Evolutionary conservation across 2,113 vertebrate genomes (phyloP).

Genomic region (Xiphophorus hellerii): DNA sequence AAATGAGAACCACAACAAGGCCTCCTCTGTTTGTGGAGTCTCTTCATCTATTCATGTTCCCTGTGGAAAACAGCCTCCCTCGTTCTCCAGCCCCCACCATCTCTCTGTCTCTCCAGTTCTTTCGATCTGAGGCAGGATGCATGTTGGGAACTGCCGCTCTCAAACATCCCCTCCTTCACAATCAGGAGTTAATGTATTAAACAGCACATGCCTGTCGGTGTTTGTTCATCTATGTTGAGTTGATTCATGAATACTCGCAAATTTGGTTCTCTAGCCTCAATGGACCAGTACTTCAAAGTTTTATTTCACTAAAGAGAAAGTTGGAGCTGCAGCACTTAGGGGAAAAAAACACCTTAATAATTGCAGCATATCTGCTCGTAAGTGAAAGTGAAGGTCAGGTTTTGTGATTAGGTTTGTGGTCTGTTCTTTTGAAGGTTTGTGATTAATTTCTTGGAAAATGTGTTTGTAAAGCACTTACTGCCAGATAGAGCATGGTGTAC

Average conservation of each 20-base stretch:
- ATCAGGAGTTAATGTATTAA: constrained; percentile 59
- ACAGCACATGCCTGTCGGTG: constrained; percentile 26
- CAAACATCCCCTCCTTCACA: constrained; percentile 61
- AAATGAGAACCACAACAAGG: constrained; percentile 81
- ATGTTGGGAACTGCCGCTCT: constrained; percentile 70
- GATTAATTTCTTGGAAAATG: constrained; percentile 17
- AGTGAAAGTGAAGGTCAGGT: constrained; percentile 46
- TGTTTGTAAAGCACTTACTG: constrained; percentile 74
- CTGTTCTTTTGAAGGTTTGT: not conserved
- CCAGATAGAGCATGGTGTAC: constrained; percentile 85
- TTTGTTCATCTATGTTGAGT: constrained; percentile 56
- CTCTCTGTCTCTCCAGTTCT: constrained; percentile 52
- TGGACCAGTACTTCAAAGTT: not conserved
- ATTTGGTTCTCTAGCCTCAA: constrained; percentile 18
- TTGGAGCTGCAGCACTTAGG: constrained; percentile 28
- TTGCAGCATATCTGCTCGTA: constrained; percentile 28
- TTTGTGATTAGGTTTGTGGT: constrained; percentile 15
- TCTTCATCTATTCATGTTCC: constrained; percentile 81
- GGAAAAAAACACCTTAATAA: constrained; percentile 21
- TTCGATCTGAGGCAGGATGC: constrained; percentile 65
- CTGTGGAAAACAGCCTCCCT: constrained; percentile 74
- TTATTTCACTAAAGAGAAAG: constrained; percentile 25
- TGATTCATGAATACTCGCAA: constrained; percentile 38
- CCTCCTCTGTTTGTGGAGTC: constrained; percentile 77
- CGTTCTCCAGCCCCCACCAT: constrained; percentile 35